Evolutionary conservation across 2,888 invertebrate species (phyloP).

Genomic region (Scelioninae gen. 2): DNA sequence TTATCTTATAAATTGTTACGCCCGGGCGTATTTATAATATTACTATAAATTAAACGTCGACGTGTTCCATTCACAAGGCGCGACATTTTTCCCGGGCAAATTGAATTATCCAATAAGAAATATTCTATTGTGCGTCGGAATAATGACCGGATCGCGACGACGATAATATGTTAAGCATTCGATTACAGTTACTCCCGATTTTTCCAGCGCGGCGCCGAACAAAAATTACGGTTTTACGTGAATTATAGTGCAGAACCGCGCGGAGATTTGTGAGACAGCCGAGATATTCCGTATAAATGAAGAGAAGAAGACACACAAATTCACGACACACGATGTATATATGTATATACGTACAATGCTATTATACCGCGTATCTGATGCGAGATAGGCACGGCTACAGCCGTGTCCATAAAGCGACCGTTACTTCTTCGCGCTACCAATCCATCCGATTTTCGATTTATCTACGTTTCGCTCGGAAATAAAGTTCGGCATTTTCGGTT

Average conservation of each 20-base stretch:
- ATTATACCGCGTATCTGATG: constrained; percentile 53
- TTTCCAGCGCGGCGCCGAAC: constrained; percentile 5
- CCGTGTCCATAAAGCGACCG: constrained; percentile 44
- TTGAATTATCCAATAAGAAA: constrained; percentile 23
- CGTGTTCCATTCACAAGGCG: constrained; percentile 13
- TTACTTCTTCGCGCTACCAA: constrained; percentile 57
- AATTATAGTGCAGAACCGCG: constrained; percentile 23
- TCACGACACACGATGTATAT: constrained; percentile 38
- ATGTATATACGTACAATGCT: constrained; percentile 48
- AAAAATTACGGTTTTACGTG: constrained; percentile 39
- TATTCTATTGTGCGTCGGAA: constrained; percentile 31
- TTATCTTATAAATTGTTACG: constrained; percentile 15
- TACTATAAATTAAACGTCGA: constrained; percentile 28
- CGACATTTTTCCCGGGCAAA: constrained; percentile 13
- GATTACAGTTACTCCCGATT: constrained; percentile 44
- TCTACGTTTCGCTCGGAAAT: not conserved
- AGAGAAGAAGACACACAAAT: constrained; percentile 44
- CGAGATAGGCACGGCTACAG: constrained; percentile 43
- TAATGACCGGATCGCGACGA: constrained; percentile 20
- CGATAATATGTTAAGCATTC: constrained; percentile 20
- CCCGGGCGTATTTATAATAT: constrained; percentile 22
- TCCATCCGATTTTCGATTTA: constrained; percentile 50
- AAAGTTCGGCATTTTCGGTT: too few relatives aligned
- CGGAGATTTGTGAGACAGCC: constrained; percentile 37
- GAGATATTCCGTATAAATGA: constrained; percentile 41